Evolutionary conservation across 2,113 vertebrate species (phyloP).

Genomic region (Bufo bufo): DNA sequence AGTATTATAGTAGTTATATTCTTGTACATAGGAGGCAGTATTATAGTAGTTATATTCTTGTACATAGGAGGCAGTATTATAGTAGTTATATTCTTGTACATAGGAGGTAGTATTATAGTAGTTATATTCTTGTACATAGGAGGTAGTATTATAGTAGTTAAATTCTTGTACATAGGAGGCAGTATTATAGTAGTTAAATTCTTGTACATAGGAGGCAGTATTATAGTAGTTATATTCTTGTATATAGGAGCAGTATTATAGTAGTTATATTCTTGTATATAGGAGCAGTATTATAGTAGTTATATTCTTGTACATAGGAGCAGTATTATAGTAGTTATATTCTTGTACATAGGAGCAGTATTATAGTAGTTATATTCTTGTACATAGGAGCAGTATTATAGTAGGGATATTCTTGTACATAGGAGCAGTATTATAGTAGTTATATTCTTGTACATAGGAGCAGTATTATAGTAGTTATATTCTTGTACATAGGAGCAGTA

Average conservation of each 20-base stretch:
- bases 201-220: background rate
- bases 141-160: background rate
- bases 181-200: conserved; percentile 3
- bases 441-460: background rate
- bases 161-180: background rate
- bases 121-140: too few species aligned
- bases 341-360: background rate
- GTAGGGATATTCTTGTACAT: background rate
- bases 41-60: conserved; percentile 1
- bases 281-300: background rate
- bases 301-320: background rate
- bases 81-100: conserved; percentile 14
- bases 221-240: conserved; percentile 6
- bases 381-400: background rate
- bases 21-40: too few species aligned
- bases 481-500: background rate
- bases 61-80: background rate
- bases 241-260: background rate
- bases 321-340: conserved; percentile 2
- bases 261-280: background rate
- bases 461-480: conserved; percentile 6
- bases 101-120: background rate
- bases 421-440: background rate
- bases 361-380: conserved; percentile 6
- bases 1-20: too few species aligned